These are phyloP conservation scores for Eurytemora carolleeae DNA, from an alignment of 1,140 invertebrate species.

Conservation along the genomic window DNA sequence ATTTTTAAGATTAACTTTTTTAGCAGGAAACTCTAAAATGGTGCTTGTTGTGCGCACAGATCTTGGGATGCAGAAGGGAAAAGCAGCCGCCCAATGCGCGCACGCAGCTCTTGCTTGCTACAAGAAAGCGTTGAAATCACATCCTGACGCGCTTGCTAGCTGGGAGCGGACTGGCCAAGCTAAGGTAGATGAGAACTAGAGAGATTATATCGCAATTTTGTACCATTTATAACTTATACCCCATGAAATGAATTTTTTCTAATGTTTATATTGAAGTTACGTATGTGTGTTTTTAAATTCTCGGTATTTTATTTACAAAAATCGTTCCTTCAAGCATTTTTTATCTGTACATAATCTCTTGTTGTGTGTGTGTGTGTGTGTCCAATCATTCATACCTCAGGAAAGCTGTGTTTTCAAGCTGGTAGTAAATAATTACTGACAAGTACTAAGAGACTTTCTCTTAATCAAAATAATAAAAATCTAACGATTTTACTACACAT, in stretches of 20 bases:
- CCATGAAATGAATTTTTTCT: neutral
- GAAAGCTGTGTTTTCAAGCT: too few species aligned
- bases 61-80: slow-evolving; percentile 36
- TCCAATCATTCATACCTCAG: too few species aligned
- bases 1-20: too few species aligned
- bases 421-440: too few species aligned
- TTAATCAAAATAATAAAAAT: neutral
- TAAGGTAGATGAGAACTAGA: slow-evolving; percentile 20
- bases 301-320: neutral
- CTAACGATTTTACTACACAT: neutral
- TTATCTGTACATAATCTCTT: neutral
- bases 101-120: slow-evolving; percentile 30
- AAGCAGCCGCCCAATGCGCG: slow-evolving; percentile 28
- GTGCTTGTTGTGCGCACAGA: slow-evolving; percentile 33
- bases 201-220: neutral
- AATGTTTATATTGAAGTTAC: neutral
- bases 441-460: too few species aligned
- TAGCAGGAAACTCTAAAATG: too few species aligned
- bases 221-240: neutral
- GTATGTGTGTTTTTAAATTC: neutral
- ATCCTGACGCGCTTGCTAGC: slow-evolving; percentile 23
- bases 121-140: slow-evolving; percentile 22
- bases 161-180: slow-evolving; percentile 32
- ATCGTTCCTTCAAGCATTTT: neutral
- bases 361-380: too few species aligned